Percentiles rank a stretch among this genome's conserved stretches.
Evolutionary conservation across 2,113 vertebrate species (phyloP).

Genomic region (Cariama cristata): DNA sequence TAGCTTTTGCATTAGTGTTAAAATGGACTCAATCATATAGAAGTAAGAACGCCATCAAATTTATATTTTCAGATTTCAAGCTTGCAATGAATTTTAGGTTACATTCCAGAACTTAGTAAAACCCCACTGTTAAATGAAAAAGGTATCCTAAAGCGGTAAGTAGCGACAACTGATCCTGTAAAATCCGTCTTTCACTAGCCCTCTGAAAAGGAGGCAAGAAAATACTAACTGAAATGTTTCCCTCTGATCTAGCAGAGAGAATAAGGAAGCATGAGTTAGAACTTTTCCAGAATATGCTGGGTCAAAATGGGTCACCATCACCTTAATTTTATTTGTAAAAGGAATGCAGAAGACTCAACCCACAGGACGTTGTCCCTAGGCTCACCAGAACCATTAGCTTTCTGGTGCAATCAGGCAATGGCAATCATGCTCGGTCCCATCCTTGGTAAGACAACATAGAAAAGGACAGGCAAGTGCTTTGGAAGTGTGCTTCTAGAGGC

Average conservation of each 20-base stretch:
- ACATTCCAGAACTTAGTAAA: not conserved
- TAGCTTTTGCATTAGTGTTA: not conserved
- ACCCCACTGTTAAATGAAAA: not conserved
- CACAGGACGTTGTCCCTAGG: not conserved
- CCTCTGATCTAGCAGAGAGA: not conserved
- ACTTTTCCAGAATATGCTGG: not conserved
- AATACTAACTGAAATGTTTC: not conserved
- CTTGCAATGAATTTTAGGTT: not conserved
- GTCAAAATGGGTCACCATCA: not conserved
- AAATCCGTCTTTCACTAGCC: not conserved
- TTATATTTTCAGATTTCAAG: not conserved
- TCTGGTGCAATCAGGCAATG: not conserved
- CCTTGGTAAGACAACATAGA: not conserved
- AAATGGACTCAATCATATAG: not conserved
- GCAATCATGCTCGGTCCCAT: not conserved
- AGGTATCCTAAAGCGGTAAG: not conserved
- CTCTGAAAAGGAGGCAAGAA: not conserved
- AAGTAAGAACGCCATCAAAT: not conserved
- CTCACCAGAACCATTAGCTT: not conserved
- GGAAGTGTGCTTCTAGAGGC: not conserved
- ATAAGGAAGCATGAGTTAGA: not conserved
- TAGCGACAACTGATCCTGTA: not conserved
- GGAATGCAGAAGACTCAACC: not conserved
- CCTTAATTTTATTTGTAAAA: not conserved
- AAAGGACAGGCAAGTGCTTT: not conserved